These are phyloP conservation scores for Drosophila leonis DNA, from an alignment of 2,888 invertebrate genomes.

Conservation along the genomic window DNA sequence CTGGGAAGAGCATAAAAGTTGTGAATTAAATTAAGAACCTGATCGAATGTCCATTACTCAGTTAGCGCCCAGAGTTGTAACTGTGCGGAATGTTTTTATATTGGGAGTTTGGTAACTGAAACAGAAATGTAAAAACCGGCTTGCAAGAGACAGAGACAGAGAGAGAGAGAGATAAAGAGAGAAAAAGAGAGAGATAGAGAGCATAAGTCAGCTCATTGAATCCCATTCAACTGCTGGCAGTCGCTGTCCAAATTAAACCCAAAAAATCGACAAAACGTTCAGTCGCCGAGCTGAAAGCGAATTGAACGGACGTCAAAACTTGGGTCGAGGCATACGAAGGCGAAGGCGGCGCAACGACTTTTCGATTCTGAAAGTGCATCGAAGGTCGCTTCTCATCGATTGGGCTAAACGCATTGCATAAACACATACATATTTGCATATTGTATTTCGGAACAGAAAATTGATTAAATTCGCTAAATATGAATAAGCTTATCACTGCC, in stretches of 20 bases:
- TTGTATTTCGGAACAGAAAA: background rate
- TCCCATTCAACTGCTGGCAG: constrained; percentile 18
- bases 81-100: constrained; percentile 4
- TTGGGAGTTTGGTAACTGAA: constrained; percentile 19
- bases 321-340: constrained; percentile 44
- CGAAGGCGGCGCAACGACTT: constrained; percentile 16
- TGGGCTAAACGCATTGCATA: constrained; percentile 20
- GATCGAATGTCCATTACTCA: constrained; percentile 14
- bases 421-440: background rate
- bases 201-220: constrained; percentile 26
- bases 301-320: constrained; percentile 65
- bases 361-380: constrained; percentile 38
- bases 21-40: constrained; percentile 17
- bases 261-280: constrained; percentile 65
- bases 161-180: constrained; percentile 10
- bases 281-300: constrained; percentile 65
- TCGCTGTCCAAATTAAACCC: constrained; percentile 51
- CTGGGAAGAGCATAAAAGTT: background rate
- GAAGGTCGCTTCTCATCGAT: constrained; percentile 69
- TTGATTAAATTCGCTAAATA: constrained; percentile 12
- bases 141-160: constrained; percentile 28
- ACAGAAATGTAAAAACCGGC: constrained; percentile 61
- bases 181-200: background rate
- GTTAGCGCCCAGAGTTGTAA: constrained; percentile 30
- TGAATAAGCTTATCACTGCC: constrained; percentile 41